Evolutionary conservation across 1,140 invertebrate species (phyloP).

Genomic region (Papilio dardanus): DNA sequence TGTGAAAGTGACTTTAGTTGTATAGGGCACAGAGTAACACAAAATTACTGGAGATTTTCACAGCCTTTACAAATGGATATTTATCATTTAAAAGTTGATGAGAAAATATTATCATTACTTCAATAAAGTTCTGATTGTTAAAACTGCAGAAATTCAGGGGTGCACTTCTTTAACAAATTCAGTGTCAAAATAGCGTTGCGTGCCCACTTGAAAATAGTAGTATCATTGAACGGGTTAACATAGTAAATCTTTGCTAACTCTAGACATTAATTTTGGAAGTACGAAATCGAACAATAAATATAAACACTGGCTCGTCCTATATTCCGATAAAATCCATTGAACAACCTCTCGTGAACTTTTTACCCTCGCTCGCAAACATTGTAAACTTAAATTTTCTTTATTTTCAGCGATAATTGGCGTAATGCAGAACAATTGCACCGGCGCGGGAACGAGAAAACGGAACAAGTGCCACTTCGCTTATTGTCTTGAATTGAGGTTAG

Average conservation of each 20-base stretch:
- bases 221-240: neutral
- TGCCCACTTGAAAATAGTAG: neutral
- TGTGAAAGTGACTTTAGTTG: conserved; percentile 38
- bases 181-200: neutral
- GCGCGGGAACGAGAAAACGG: conserved; percentile 20
- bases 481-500: conserved; percentile 23
- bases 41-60: conserved; percentile 27
- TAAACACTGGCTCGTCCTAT: neutral
- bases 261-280: too few relatives aligned
- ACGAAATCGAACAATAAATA: too few relatives aligned
- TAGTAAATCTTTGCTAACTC: too few relatives aligned
- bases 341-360: neutral
- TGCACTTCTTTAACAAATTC: neutral
- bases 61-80: conserved; percentile 20
- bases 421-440: conserved; percentile 17
- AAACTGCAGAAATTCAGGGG: too few relatives aligned
- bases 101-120: neutral
- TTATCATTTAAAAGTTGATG: neutral
- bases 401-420: conserved; percentile 22
- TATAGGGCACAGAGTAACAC: conserved; percentile 24
- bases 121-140: too few relatives aligned
- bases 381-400: conserved; percentile 14
- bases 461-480: conserved; percentile 11
- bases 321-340: neutral
- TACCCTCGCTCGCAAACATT: neutral